These are phyloP conservation scores for Dione vanillae DNA, from an alignment of 2,888 invertebrate genomes.

Conservation along the genomic window DNA sequence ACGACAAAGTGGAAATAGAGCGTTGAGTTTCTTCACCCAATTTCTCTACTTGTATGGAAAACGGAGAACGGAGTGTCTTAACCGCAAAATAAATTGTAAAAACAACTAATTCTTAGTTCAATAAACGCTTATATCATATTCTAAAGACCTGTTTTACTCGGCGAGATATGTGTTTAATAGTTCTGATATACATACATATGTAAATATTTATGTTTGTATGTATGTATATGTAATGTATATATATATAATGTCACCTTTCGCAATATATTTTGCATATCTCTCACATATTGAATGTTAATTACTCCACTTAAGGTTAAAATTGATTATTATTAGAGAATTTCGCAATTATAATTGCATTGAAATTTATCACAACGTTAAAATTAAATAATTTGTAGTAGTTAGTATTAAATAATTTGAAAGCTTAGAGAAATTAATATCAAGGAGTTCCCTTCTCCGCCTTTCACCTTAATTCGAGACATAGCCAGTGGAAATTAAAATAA, in stretches of 20 bases:
- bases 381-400: too few species aligned
- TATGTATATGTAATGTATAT: background rate
- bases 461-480: too few species aligned
- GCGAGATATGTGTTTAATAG: slow-evolving; percentile 11
- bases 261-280: slow-evolving; percentile 25
- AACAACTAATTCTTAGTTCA: background rate
- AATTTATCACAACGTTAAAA: too few species aligned
- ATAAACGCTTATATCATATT: background rate
- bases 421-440: too few species aligned
- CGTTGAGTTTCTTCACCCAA: too few species aligned
- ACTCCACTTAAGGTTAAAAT: slow-evolving; percentile 22
- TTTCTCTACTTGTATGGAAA: too few species aligned
- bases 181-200: background rate
- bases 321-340: slow-evolving; percentile 23
- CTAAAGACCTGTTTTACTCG: slow-evolving; percentile 6
- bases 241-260: slow-evolving; percentile 15
- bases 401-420: too few species aligned
- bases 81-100: background rate
- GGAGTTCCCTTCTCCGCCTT: too few species aligned
- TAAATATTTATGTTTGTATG: background rate
- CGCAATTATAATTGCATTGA: too few species aligned
- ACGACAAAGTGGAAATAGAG: too few species aligned
- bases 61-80: too few species aligned
- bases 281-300: slow-evolving; percentile 18
- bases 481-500: too few species aligned